Evolutionary conservation across 2,797 vertebrate genomes (phyloP).

Genomic region (Chlorospingus flavigularis): DNA sequence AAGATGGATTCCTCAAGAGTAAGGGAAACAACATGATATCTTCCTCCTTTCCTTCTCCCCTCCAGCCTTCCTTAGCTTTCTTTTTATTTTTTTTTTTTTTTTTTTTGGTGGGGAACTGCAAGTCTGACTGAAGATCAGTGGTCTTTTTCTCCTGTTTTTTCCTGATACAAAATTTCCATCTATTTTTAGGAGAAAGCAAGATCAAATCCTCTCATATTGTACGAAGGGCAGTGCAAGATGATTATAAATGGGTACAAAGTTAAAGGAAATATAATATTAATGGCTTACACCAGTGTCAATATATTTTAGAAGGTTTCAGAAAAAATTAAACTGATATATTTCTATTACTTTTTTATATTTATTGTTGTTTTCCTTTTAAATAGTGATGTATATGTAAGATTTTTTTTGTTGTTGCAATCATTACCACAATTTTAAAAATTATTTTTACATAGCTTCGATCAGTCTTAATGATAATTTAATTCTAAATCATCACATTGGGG

Average conservation of each 20-base stretch:
- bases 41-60: neutral
- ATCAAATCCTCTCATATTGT: neutral
- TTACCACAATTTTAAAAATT: neutral
- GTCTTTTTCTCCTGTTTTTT: neutral
- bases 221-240: neutral
- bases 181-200: neutral
- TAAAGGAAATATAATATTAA: neutral
- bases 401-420: neutral
- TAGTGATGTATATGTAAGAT: neutral
- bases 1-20: neutral
- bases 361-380: neutral
- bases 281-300: neutral
- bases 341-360: neutral
- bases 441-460: neutral
- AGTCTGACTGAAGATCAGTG: neutral
- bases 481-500: neutral
- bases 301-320: neutral
- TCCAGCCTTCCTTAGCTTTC: rapidly evolving
- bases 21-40: neutral
- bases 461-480: neutral
- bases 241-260: neutral
- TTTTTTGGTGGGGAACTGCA: rapidly evolving
- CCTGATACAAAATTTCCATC: neutral
- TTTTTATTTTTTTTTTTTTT: too few relatives aligned
- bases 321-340: neutral